A percentile compares a stretch with the other conserved stretches of the same genome.
Conservation (phyloP, 2,888 invertebrate genomes). For the Slavum lentiscoides region DNA sequence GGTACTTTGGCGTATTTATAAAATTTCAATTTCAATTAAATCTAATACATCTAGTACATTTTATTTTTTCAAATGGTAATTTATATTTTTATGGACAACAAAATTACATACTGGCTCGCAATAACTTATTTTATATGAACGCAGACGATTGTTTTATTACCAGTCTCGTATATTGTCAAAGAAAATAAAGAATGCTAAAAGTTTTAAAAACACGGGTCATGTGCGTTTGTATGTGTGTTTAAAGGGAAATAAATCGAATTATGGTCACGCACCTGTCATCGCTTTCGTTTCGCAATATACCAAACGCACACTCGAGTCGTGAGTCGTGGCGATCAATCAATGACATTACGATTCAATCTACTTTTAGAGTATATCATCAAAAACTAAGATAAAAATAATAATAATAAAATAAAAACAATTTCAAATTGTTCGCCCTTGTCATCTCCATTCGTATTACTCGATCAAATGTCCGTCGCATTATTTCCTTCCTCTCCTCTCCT, state of each 20-base stretch:
- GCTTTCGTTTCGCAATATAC: constrained; percentile 9
- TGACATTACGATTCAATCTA: constrained; percentile 15
- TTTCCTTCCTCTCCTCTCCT: background rate
- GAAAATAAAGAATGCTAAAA: background rate
- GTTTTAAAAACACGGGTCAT: background rate
- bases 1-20: background rate
- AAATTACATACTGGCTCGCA: background rate
- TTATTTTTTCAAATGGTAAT: too few relatives aligned
- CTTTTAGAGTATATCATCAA: constrained; percentile 3
- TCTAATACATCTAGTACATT: background rate
- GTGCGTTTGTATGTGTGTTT: background rate
- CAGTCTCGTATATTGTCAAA: background rate
- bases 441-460: background rate
- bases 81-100: background rate
- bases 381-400: background rate
- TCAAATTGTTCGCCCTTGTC: background rate
- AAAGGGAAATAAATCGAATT: background rate
- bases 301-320: too few relatives aligned
- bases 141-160: background rate
- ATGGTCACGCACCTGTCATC: constrained; percentile 24
- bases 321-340: constrained; percentile 11
- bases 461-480: constrained; percentile 1
- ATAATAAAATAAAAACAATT: background rate
- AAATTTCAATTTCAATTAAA: background rate
- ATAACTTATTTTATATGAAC: background rate